These are phyloP conservation scores for Limnephilus marmoratus DNA, from an alignment of 2,888 invertebrate genomes.

Conservation along the genomic window DNA sequence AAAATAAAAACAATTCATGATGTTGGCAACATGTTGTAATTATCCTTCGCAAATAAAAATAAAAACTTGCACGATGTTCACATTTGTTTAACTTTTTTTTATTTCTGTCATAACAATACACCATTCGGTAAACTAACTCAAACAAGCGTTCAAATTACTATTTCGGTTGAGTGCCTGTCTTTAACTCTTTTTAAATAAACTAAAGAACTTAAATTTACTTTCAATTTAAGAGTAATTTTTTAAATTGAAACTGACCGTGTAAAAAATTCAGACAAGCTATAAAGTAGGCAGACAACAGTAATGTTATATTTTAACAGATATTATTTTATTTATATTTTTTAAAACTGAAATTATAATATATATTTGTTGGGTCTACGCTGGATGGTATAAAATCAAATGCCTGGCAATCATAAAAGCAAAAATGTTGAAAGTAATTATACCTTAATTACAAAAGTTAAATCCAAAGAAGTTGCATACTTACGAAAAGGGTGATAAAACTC, in stretches of 20 bases:
- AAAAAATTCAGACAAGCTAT: too few relatives aligned
- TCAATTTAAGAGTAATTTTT: too few relatives aligned
- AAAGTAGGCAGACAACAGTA: too few relatives aligned
- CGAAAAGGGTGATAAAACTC: neutral
- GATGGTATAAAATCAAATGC: neutral
- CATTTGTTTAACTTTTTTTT: neutral
- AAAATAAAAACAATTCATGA: neutral
- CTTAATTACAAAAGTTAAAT: neutral
- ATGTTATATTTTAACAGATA: too few relatives aligned
- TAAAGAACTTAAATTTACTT: too few relatives aligned
- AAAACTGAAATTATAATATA: too few relatives aligned
- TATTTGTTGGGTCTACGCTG: too few relatives aligned
- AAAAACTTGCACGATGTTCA: neutral
- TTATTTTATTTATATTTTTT: too few relatives aligned
- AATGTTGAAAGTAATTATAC: neutral
- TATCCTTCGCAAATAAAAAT: neutral
- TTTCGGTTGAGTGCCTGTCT: too few relatives aligned
- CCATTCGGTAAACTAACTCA: neutral
- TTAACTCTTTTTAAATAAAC: too few relatives aligned
- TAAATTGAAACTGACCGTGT: too few relatives aligned
- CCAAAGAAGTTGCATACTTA: neutral
- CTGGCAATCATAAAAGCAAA: neutral
- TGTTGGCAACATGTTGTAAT: neutral
- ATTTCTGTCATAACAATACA: neutral
- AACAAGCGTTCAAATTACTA: neutral